Percentiles rank a stretch among this genome's conserved stretches.
These are phyloP conservation scores for Euura saliciscinereae DNA, from an alignment of 1,140 invertebrate species.

Conservation along the genomic window DNA sequence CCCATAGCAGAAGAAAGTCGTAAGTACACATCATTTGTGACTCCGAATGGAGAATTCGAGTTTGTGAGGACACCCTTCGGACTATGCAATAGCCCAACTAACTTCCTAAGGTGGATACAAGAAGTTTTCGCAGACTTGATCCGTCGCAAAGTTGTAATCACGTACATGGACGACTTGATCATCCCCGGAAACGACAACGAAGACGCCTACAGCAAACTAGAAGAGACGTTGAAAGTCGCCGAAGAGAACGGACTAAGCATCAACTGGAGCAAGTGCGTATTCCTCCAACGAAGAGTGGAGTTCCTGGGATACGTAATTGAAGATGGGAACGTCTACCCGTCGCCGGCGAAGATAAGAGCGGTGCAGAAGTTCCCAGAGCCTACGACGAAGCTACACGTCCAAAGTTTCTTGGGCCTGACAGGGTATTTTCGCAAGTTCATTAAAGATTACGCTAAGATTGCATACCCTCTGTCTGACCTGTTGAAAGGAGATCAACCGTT, in stretches of 20 bases:
- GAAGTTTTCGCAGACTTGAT: no score
- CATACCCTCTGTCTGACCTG: conserved; percentile 16
- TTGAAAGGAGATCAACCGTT: conserved; percentile 16
- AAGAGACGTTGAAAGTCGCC: conserved; percentile 18
- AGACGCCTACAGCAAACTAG: not conserved
- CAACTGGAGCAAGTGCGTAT: conserved; percentile 28
- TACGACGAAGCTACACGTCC: conserved; percentile 19
- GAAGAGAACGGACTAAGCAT: conserved; percentile 13
- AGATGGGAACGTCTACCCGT: conserved; percentile 17
- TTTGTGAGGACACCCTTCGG: no score
- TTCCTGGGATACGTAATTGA: conserved; percentile 21
- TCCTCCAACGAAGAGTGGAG: conserved; percentile 19
- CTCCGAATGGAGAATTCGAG: conserved; percentile 7
- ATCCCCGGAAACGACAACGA: conserved; percentile 20
- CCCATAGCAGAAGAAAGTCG: conserved; percentile 16
- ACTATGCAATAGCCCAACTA: no score
- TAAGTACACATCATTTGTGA: conserved; percentile 44
- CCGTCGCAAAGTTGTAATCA: not conserved
- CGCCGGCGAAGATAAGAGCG: conserved; percentile 11
- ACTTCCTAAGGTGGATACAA: no score
- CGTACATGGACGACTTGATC: conserved; percentile 37
- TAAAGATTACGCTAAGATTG: conserved; percentile 19
- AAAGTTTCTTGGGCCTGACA: conserved; percentile 27
- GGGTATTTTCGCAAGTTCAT: conserved; percentile 31
- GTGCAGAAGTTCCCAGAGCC: conserved; percentile 21